Conservation (phyloP, 2,888 invertebrate species). For the Lampropteryx suffumata region DNA sequence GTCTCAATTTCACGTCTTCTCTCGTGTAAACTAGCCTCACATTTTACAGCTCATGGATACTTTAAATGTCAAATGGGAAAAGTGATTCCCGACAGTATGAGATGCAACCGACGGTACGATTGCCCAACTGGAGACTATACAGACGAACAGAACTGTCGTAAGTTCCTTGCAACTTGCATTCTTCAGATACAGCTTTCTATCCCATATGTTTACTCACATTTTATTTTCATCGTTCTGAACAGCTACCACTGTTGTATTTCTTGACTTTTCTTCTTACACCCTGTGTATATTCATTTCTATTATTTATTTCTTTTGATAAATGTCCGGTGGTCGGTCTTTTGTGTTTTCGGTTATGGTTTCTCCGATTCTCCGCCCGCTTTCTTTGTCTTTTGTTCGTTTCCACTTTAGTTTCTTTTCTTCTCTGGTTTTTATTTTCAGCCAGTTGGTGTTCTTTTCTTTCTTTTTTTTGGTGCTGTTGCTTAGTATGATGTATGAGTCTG, state of each 20-base stretch:
- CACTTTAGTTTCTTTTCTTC: slow-evolving; percentile 16
- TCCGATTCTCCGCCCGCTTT: too few species aligned
- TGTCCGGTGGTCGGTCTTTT: slow-evolving; percentile 6
- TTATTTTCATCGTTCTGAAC: slow-evolving; percentile 1
- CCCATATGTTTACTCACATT: slow-evolving; percentile 7
- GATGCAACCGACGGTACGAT: slow-evolving; percentile 86
- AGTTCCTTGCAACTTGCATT: slow-evolving; percentile 63
- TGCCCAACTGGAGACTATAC: slow-evolving; percentile 86
- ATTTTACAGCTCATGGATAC: slow-evolving; percentile 69
- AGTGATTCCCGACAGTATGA: slow-evolving; percentile 79
- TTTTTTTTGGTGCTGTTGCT: slow-evolving; percentile 18
- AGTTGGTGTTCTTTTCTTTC: slow-evolving; percentile 11
- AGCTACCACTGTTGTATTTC: slow-evolving; percentile 6
- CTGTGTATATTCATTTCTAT: slow-evolving; percentile 28
- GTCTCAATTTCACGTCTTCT: too few species aligned
- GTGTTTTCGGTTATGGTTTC: slow-evolving; percentile 1
- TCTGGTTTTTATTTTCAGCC: slow-evolving; percentile 21
- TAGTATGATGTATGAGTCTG: slow-evolving; percentile 15
- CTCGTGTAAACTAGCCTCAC: slow-evolving; percentile 29
- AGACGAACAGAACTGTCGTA: slow-evolving; percentile 91
- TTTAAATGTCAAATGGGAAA: slow-evolving; percentile 87
- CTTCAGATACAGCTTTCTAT: slow-evolving; percentile 27
- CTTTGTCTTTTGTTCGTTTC: slow-evolving; percentile 8
- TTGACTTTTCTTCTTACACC: slow-evolving; percentile 24
- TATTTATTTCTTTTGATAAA: slow-evolving; percentile 8